Base-by-base conservation (phyloP, 2,113 vertebrate genomes). In the Pao palembangensis region DNA sequence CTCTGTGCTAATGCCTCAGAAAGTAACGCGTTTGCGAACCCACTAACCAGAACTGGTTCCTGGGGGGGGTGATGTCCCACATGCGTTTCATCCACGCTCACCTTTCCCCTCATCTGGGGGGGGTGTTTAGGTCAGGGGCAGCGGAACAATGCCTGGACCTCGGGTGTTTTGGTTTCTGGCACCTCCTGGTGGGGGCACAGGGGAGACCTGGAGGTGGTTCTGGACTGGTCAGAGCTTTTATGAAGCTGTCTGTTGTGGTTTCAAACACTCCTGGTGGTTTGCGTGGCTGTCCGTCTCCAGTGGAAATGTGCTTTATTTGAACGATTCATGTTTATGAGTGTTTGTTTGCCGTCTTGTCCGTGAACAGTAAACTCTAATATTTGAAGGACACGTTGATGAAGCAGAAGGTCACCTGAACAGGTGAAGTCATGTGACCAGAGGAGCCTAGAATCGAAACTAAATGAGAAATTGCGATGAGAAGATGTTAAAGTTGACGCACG, bases 31-130 rank as follows among this genome's bases (percentile, higher is more conserved):
- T 56, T 55, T 64, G 64, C 61, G 17, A 65, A 70, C 66, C 58
- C 70, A 80, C 76, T 81, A 85, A 83, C 74, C 12, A 68, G 20
- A 52, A 28, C 56, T 44, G 55, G 57, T 74, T 76, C 53, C 23
- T 28, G 64, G 61, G 43, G 31, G 17, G 42, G 6, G 42, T n/a
- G 56, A 55, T 8, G 50, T 46, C 31, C 19, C 61, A 50, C 69
- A 46, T 42, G 50, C 59, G 58, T 17, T 71, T 69, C 51, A 58
- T 61, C 64, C 71, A 51, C 72, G 47, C 70, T 65, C 71, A 67
- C 49, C 8, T 51, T 56, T 70, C 69, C 69, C 8, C 62, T 57
- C 71, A 64, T 73, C 74, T 19, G 64, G 61, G 55, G 31, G 34
- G 34, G 34, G 25, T 28, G 6, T 7, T 7, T 38, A 8, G 34